Percentiles rank a stretch among this genome's conserved stretches.
phyloP scores from a whole-genome alignment of 2,113 vertebrate species.

The Hemichromis elongatus region DNA sequence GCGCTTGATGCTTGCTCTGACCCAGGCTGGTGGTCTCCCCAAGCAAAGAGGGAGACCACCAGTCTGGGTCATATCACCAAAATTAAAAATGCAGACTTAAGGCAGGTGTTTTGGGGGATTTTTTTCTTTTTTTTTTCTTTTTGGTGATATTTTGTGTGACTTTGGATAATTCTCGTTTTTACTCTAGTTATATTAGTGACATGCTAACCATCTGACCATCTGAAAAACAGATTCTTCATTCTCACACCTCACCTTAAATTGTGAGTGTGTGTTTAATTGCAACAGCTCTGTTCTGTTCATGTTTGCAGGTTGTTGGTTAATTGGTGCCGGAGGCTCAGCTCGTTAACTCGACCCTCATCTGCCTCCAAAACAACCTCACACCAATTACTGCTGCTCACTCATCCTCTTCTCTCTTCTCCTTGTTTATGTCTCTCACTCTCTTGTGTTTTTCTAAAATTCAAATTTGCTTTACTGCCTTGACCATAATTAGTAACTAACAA shows the following conservation, averaged over 20 bases:
- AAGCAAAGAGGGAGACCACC: neutral
- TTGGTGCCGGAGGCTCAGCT: conserved; percentile 43
- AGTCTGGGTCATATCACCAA: no score
- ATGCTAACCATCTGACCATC: neutral
- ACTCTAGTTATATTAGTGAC: neutral
- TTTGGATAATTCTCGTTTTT: neutral
- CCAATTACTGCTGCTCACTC: conserved; percentile 25
- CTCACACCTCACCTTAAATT: neutral
- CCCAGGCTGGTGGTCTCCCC: neutral
- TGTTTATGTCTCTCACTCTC: neutral
- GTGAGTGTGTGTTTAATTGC: conserved; percentile 36
- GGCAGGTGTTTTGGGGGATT: neutral
- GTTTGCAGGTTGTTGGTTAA: conserved; percentile 42
- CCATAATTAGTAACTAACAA: neutral
- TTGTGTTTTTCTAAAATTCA: neutral
- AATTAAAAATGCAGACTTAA: no score
- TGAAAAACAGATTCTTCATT: neutral
- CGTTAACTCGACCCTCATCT: conserved; percentile 39
- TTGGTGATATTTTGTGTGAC: neutral
- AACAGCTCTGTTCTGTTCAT: conserved; percentile 13
- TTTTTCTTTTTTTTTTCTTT: neutral
- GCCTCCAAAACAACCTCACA: conserved; percentile 38
- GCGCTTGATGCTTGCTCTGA: neutral
- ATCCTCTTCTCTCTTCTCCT: neutral
- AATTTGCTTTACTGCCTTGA: neutral